Percentiles rank a stretch among this genome's conserved stretches.
Conservation (phyloP, 1,140 invertebrate species). For the Pseudomyrmex gracilis region DNA sequence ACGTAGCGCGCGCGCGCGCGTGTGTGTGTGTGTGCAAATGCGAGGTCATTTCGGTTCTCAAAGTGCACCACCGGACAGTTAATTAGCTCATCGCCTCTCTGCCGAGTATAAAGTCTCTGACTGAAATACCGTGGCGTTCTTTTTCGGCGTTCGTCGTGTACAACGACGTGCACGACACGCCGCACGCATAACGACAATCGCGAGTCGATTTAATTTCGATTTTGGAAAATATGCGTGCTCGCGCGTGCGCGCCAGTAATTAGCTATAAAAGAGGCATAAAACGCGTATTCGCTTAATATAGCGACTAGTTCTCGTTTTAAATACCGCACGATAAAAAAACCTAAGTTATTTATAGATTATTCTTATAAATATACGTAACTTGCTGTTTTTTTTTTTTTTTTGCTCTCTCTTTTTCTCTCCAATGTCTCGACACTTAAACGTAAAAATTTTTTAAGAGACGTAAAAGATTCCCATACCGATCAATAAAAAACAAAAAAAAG, state of each 20-base stretch:
- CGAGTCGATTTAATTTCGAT: slow-evolving; percentile 49
- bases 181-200: slow-evolving; percentile 4
- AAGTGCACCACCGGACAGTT: slow-evolving; percentile 11
- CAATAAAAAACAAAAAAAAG: not conserved
- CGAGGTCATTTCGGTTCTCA: slow-evolving; percentile 2
- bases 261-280: slow-evolving; percentile 25
- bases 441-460: not conserved
- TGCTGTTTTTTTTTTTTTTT: too few species aligned
- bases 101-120: slow-evolving; percentile 33
- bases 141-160: slow-evolving; percentile 4
- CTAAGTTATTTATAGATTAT: not conserved
- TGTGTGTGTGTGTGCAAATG: slow-evolving; percentile 4
- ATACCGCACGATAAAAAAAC: not conserved
- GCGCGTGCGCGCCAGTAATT: slow-evolving; percentile 15
- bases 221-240: slow-evolving; percentile 16
- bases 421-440: not conserved
- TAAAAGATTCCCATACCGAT: too few species aligned
- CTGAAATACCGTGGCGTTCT: not conserved
- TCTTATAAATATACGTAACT: not conserved
- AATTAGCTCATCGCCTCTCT: slow-evolving; percentile 20
- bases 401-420: not conserved
- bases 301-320: not conserved
- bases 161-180: not conserved
- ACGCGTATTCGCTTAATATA: not conserved
- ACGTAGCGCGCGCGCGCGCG: not conserved